Percentiles rank a stretch among this genome's conserved stretches.
phyloP scores from a whole-genome alignment of 2,113 vertebrate species.

The Gobius niger region DNA sequence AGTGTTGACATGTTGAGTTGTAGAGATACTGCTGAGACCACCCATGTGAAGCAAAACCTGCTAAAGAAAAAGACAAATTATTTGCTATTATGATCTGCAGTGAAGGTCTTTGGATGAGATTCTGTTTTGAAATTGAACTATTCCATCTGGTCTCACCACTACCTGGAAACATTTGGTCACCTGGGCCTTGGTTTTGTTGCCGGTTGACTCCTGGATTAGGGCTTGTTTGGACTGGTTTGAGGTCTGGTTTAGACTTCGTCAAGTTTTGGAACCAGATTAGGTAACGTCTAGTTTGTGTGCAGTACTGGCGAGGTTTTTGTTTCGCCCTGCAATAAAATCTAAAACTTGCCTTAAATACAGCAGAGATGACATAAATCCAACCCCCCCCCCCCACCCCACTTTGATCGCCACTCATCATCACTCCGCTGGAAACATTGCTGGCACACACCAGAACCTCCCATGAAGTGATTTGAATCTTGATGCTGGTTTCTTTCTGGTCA shows the following conservation, averaged over 20 bases:
- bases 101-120: neutral
- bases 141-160: neutral
- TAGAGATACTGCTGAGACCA: neutral
- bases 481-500: slow-evolving; percentile 30
- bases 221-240: neutral
- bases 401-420: neutral
- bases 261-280: too few species aligned
- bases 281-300: too few species aligned
- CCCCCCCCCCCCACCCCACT: too few species aligned
- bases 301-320: too few species aligned
- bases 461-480: slow-evolving; percentile 44
- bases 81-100: neutral
- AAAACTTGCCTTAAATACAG: neutral
- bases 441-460: slow-evolving; percentile 30
- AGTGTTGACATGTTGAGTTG: neutral
- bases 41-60: neutral
- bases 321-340: too few species aligned
- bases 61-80: neutral
- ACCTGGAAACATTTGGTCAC: slow-evolving; percentile 13
- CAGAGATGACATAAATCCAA: neutral
- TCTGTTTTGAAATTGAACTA: neutral
- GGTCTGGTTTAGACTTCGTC: neutral
- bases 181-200: neutral
- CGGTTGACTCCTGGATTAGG: neutral
- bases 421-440: neutral